Conservation (phyloP, 2,797 vertebrate genomes). For the Danionella dracula region DNA sequence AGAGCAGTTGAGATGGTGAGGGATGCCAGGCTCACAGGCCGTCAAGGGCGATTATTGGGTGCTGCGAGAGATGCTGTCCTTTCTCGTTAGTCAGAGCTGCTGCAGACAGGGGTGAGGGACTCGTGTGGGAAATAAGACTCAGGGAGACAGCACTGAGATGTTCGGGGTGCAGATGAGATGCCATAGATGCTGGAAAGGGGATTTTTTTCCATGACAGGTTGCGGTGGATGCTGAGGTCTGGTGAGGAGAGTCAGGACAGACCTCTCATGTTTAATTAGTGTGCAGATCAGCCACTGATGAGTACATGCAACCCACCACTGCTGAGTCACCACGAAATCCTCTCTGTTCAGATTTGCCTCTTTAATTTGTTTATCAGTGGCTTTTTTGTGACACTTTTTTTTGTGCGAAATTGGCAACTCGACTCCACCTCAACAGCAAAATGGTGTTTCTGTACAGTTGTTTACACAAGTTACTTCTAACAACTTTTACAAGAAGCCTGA, state of each 20-base stretch:
- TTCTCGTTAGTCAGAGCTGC: slow-evolving; percentile 30
- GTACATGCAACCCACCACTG: not conserved
- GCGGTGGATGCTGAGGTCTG: not conserved
- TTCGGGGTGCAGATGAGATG: not conserved
- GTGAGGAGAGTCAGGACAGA: not conserved
- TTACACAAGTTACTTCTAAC: too few species aligned
- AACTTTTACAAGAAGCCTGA: too few species aligned
- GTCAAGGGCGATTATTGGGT: slow-evolving; percentile 37
- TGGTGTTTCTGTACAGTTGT: too few species aligned
- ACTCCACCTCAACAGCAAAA: too few species aligned
- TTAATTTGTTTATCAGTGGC: not conserved
- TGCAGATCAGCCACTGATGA: not conserved
- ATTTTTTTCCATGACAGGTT: not conserved
- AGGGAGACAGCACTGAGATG: slow-evolving; percentile 24
- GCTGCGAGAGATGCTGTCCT: slow-evolving; percentile 26
- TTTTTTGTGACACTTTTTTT: not conserved
- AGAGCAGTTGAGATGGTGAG: not conserved
- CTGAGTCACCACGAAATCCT: not conserved
- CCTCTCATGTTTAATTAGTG: slow-evolving; percentile 12
- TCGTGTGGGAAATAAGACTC: slow-evolving; percentile 24
- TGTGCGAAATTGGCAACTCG: too few species aligned
- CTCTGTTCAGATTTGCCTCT: slow-evolving; percentile 5
- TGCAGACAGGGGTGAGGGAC: slow-evolving; percentile 12
- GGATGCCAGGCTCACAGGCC: slow-evolving; percentile 1
- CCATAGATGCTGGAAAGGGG: not conserved